A percentile compares a stretch with the other conserved stretches of the same genome.
Evolutionary conservation across 1,140 invertebrate genomes (phyloP).

Genomic region (Brachionus rubens): DNA sequence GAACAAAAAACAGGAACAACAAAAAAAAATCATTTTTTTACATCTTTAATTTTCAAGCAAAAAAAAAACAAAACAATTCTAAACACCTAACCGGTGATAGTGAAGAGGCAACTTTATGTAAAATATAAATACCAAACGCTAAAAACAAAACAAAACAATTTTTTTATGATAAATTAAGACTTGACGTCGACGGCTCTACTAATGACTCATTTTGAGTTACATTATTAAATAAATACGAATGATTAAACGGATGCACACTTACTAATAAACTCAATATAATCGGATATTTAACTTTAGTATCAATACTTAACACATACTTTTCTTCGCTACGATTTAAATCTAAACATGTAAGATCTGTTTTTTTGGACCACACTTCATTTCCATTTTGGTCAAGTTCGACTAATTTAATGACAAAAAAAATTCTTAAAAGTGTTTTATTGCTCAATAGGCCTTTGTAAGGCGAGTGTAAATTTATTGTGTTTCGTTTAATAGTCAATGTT

Average conservation of each 20-base stretch:
- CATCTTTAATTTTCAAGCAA: too few relatives aligned
- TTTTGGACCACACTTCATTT: constrained; percentile 23
- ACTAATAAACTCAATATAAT: constrained; percentile 18
- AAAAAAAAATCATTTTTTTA: too few relatives aligned
- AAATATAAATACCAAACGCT: too few relatives aligned
- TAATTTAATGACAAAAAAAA: constrained; percentile 4
- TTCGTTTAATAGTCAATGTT: constrained; percentile 29
- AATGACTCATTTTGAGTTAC: background rate
- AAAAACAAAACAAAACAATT: background rate
- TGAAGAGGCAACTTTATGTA: background rate
- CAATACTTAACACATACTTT: background rate
- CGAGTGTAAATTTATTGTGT: constrained; percentile 39
- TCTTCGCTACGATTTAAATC: constrained; percentile 27
- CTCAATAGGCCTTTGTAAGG: constrained; percentile 30
- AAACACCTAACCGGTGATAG: background rate
- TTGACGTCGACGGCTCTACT: background rate
- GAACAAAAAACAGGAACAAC: too few relatives aligned
- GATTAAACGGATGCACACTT: constrained; percentile 21
- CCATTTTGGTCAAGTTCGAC: constrained; percentile 7
- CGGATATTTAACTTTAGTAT: background rate
- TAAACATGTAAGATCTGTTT: background rate
- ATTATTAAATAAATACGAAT: background rate
- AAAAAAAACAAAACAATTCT: background rate
- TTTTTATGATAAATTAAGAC: background rate
- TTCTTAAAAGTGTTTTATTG: constrained; percentile 15